Base-by-base conservation (phyloP, 2,888 invertebrate genomes). In the Quadroppia sp. region DNA sequence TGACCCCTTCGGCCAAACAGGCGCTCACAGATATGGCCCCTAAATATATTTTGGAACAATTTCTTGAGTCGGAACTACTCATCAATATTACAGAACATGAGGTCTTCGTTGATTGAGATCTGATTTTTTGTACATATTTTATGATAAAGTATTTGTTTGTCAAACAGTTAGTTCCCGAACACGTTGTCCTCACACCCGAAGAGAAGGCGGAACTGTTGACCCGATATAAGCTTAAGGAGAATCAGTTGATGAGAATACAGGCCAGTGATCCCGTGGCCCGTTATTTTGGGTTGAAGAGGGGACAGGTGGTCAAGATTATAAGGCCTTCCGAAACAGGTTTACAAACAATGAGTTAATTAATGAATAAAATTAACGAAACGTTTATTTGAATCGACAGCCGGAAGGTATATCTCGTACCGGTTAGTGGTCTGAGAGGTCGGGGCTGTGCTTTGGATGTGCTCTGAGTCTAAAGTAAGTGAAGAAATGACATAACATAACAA, bases 21-120 rank as follows among this genome's bases (percentile, higher is more conserved):
- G 93, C 95, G 0, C 83, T 98, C 61, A 90, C 92, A 0, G 98
- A 99, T 82, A 98, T 99, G 97, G 97, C 97, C 0, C 98, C 98
- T 0, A 99, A 99, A 82, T 99, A 99, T 82, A 96, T 95, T 79
- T 84, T 99, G 77, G 99, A 99, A 83, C 96, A 98, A 76, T 83
- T 86, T 77, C 78, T 85, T 17, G 86, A 86, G 78, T 82, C 97
- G 0, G 99, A 99, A 82, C 85, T 99, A 67, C 85, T 99, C 71
- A 97, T 99, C 78, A 98, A 98, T 81, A 97, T 98, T 11, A 98
- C 97, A 0, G 97, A 98, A 82, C 97, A 98, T 80, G 95, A 96
- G 81, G 84, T 84, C 78, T 48, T 20, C 25, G 25, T 56, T 2
- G 2, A 13, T 56, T 28, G 20, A 56, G n/a, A n/a, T n/a, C n/a